These are phyloP conservation scores for Tiliqua scincoides DNA, from an alignment of 2,113 vertebrate species.

Conservation along the genomic window DNA sequence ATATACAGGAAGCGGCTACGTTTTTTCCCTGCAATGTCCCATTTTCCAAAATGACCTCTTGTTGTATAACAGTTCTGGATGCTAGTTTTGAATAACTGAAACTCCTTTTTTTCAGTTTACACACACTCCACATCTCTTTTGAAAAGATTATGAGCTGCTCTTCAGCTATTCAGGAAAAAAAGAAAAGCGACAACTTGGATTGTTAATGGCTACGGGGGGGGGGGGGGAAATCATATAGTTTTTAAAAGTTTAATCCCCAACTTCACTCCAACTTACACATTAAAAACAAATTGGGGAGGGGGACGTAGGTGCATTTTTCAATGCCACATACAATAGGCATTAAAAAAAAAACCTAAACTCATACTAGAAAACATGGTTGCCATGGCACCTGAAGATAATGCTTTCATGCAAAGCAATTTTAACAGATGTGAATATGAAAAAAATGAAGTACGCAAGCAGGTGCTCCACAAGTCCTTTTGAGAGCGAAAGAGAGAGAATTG, in stretches of 20 bases:
- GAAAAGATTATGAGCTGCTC: not conserved
- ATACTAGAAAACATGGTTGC: conserved; percentile 11
- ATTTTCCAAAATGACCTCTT: not conserved
- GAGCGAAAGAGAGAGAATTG: too few species aligned
- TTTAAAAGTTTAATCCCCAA: conserved; percentile 5
- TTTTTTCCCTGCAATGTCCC: not conserved
- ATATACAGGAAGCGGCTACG: not conserved
- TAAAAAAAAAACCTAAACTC: not conserved
- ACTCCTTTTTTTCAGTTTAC: not conserved
- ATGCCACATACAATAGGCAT: not conserved
- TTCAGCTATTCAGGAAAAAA: not conserved
- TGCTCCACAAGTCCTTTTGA: not conserved
- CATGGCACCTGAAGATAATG: conserved; percentile 1
- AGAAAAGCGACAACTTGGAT: not conserved
- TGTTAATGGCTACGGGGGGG: not conserved
- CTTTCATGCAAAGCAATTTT: conserved; percentile 3
- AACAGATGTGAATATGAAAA: not conserved
- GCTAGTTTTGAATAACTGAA: not conserved
- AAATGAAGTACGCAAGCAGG: not conserved
- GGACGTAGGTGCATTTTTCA: not conserved
- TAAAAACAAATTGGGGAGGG: not conserved
- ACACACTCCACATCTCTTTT: not conserved
- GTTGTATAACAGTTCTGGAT: not conserved
- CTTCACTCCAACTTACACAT: not conserved
- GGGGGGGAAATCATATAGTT: not conserved